Evolutionary conservation across 1,140 invertebrate species (phyloP).

Genomic region (Megathymus violae): DNA sequence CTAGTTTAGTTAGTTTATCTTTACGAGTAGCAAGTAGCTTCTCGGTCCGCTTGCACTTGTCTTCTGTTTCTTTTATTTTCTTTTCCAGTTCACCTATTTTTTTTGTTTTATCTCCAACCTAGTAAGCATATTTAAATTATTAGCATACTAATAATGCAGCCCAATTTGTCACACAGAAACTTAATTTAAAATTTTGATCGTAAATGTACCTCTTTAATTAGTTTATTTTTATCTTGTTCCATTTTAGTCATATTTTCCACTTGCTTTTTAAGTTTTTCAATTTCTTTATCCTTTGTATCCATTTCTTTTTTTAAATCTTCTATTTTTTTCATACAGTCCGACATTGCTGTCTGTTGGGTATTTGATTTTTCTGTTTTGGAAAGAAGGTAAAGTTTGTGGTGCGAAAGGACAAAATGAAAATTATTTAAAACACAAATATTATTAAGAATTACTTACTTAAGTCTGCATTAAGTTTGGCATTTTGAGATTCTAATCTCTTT

Average conservation of each 20-base stretch:
- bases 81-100: conserved; percentile 85
- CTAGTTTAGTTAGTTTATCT: conserved; percentile 85
- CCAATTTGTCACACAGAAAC: conserved; percentile 9
- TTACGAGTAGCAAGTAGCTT: conserved; percentile 84
- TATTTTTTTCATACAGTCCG: conserved; percentile 82
- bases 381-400: conserved; percentile 13
- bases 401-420: not conserved
- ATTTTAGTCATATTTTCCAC: conserved; percentile 76
- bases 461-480: conserved; percentile 84
- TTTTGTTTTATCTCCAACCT: conserved; percentile 84
- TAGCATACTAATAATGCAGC: too few species aligned
- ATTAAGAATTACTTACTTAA: conserved; percentile 66
- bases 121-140: conserved; percentile 23
- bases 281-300: conserved; percentile 84
- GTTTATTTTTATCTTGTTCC: conserved; percentile 82
- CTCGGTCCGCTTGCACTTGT: conserved; percentile 85
- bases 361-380: conserved; percentile 71
- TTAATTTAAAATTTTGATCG: not conserved
- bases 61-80: conserved; percentile 85
- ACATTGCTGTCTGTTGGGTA: conserved; percentile 81
- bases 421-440: conserved; percentile 8
- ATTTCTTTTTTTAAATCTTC: conserved; percentile 84
- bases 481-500: conserved; percentile 84
- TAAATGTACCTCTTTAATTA: conserved; percentile 83
- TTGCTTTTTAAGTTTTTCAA: conserved; percentile 85